Evolutionary conservation across 1,140 invertebrate genomes (phyloP), one percentile per base, ranked within the genome.

Genomic region (Pogonognathellus flavescens): DNA sequence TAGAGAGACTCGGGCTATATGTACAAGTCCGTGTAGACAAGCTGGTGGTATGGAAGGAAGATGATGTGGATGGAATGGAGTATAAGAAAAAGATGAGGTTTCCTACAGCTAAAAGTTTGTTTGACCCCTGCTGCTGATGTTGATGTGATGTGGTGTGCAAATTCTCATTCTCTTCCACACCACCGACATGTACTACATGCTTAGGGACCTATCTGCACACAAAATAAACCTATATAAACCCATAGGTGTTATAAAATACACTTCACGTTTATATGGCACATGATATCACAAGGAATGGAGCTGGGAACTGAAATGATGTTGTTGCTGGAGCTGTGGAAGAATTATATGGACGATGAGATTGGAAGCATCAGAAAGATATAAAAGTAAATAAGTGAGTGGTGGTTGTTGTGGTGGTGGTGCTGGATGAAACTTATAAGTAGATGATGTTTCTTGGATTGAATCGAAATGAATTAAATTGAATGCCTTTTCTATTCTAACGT

Each of bases 111-210:
- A n/a, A 31, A 76, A 76, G 41, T 76, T 76, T 76, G 70, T 76
- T 76, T 76, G 70, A 76, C 70, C 70, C 70, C 70, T 76, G 70
- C 70, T 76, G 70, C 25, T 50, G 70, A 76, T 76, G 70, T 50
- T 76, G 70, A 76, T 76, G 70, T 76, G 70, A 76, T 76, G 70
- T 76, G 70, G 70, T 76, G 70, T 76, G 70, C 70, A 76, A 76
- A 76, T 76, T 76, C 70, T 76, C 70, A 76, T 76, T 76, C 31
- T 76, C 49, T 76, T 76, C 70, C 70, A 76, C 70, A 76, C 70
- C 70, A 76, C 25, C 9, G 16, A 41, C 31, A 41, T 41, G 31
- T 41, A 41, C 31, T 41, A 41, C 31, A 41, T 41, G 31, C 31
- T 41, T 41, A 6, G 1, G 31, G 31, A 41, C 31, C 31, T 41